Evolutionary conservation across 2,113 vertebrate species (phyloP).

Genomic region (Geococcyx californianus): DNA sequence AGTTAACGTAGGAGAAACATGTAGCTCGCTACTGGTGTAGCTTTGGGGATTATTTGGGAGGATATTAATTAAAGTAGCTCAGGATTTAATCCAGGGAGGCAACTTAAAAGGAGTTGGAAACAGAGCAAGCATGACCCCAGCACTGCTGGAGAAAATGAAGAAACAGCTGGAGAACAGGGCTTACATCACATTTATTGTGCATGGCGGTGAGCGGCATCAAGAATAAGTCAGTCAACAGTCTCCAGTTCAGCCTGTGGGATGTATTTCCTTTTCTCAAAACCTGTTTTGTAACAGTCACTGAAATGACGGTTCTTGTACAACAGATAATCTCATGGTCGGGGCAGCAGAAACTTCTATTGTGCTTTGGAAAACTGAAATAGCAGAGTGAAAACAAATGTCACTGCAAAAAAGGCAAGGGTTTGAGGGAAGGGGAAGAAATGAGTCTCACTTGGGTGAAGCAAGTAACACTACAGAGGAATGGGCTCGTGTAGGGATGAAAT

Average conservation of each 20-base stretch:
- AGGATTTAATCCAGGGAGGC: slow-evolving; percentile 1
- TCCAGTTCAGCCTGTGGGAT: not conserved
- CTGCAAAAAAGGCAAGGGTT: not conserved
- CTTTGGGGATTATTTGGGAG: not conserved
- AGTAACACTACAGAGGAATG: not conserved
- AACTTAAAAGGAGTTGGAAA: not conserved
- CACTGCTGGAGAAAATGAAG: slow-evolving; percentile 41
- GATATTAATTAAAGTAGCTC: slow-evolving; percentile 24
- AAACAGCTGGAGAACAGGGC: slow-evolving; percentile 3
- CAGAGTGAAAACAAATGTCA: not conserved
- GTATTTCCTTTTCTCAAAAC: not conserved
- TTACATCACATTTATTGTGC: not conserved
- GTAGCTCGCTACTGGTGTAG: not conserved
- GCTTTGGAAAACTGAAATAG: not conserved
- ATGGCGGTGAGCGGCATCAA: rapidly evolving
- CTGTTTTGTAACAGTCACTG: not conserved
- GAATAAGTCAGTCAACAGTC: not conserved
- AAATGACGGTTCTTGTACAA: not conserved
- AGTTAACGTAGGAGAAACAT: not conserved
- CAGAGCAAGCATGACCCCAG: not conserved
- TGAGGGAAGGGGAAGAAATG: not conserved
- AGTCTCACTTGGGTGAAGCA: slow-evolving; percentile 13
- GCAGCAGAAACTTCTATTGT: not conserved
- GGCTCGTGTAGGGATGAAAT: not conserved
- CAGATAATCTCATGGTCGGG: not conserved